Evolutionary conservation across 2,888 invertebrate species (phyloP).

Genomic region (Drosophila cracens): DNA sequence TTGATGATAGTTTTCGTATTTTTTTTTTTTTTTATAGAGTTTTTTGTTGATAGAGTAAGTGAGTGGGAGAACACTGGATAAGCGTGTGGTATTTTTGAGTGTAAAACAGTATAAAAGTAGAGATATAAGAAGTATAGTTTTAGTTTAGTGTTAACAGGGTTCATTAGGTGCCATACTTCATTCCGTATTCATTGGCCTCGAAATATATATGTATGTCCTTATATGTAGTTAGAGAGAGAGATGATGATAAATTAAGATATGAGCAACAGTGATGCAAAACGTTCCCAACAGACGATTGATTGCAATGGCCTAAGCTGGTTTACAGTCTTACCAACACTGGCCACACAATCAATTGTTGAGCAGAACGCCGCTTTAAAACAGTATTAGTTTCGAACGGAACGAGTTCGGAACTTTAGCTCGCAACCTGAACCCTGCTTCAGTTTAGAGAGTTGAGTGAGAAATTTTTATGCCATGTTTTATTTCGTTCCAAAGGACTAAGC

Average conservation of each 20-base stretch:
- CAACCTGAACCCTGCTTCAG: conserved; percentile 73
- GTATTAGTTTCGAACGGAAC: conserved; percentile 77
- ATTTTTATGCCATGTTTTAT: conserved; percentile 43
- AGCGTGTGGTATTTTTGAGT: conserved; percentile 62
- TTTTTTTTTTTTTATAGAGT: conserved; percentile 13
- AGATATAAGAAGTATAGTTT: conserved; percentile 42
- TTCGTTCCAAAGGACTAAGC: conserved; percentile 6
- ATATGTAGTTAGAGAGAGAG: background rate
- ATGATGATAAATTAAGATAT: conserved; percentile 45
- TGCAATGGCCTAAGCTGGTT: conserved; percentile 41
- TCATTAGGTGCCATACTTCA: conserved; percentile 64
- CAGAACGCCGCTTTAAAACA: conserved; percentile 46
- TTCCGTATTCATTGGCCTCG: conserved; percentile 72
- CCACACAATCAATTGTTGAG: conserved; percentile 65
- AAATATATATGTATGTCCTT: conserved; percentile 21
- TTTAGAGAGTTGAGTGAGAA: conserved; percentile 64
- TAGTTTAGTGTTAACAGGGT: conserved; percentile 58
- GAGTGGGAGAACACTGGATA: conserved; percentile 84
- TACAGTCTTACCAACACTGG: conserved; percentile 24
- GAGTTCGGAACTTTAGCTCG: conserved; percentile 76
- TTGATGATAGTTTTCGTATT: conserved; percentile 41
- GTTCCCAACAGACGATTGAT: conserved; percentile 58
- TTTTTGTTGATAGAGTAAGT: conserved; percentile 58
- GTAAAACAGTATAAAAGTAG: conserved; percentile 49
- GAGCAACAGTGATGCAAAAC: conserved; percentile 59